Percentiles rank a stretch among this genome's conserved stretches.
These are phyloP conservation scores for Pristionchus maxplancki DNA, from an alignment of 2,888 invertebrate genomes.

Conservation along the genomic window DNA sequence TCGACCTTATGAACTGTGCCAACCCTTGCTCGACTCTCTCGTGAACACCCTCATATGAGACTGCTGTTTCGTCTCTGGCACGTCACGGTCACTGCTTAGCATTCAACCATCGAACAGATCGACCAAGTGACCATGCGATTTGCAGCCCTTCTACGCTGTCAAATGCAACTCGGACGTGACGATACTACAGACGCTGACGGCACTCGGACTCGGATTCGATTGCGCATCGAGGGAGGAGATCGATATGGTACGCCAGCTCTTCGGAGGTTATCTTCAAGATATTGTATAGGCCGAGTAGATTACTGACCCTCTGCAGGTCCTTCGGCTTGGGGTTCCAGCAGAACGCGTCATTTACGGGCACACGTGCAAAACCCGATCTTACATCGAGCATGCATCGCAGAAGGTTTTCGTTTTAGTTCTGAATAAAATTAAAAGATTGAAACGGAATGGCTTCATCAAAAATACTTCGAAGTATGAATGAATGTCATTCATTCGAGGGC, in stretches of 20 bases:
- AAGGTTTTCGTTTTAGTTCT: neutral
- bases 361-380: constrained; percentile 75
- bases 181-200: neutral
- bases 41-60: too few relatives aligned
- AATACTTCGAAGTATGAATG: too few relatives aligned
- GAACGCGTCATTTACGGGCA: constrained; percentile 56
- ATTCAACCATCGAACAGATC: too few relatives aligned
- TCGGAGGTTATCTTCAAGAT: too few relatives aligned
- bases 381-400: constrained; percentile 71
- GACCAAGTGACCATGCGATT: too few relatives aligned
- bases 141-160: constrained; percentile 10
- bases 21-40: neutral
- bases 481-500: constrained; percentile 41
- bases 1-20: too few relatives aligned
- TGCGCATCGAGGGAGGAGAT: neutral
- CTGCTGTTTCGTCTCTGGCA: too few relatives aligned
- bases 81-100: too few relatives aligned
- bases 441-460: too few relatives aligned
- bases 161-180: neutral
- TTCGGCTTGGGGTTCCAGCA: neutral
- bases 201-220: neutral
- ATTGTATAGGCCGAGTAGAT: too few relatives aligned
- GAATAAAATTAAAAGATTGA: too few relatives aligned
- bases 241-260: neutral
- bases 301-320: neutral